A percentile compares a stretch with the other conserved stretches of the same genome.
Conservation (phyloP, 2,888 invertebrate species). For the Ormia ochracea region DNA sequence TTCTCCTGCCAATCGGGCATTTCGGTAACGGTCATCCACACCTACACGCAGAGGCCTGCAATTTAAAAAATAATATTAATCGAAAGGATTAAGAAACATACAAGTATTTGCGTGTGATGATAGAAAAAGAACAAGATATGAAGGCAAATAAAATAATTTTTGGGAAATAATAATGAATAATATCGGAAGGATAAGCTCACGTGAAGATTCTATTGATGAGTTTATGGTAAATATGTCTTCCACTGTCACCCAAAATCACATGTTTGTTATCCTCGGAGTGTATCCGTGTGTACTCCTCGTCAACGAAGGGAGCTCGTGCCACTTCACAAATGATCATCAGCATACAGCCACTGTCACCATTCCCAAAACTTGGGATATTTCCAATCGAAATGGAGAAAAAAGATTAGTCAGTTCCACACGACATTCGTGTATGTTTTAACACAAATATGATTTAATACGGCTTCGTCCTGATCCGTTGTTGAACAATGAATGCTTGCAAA, state of each 20-base stretch:
- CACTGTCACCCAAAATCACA: constrained; percentile 28
- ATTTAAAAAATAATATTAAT: not conserved
- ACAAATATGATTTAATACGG: too few species aligned
- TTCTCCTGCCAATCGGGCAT: constrained; percentile 68
- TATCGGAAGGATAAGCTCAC: constrained; percentile 64
- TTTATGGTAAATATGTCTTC: constrained; percentile 65
- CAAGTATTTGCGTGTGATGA: not conserved
- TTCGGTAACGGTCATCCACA: constrained; percentile 68
- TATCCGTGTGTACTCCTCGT: constrained; percentile 33
- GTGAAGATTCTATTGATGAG: constrained; percentile 70
- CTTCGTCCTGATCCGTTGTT: too few species aligned
- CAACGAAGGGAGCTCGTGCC: constrained; percentile 71
- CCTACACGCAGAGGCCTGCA: constrained; percentile 68
- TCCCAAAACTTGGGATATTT: constrained; percentile 59
- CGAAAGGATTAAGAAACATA: not conserved
- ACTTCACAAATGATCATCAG: constrained; percentile 77
- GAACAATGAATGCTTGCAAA: too few species aligned
- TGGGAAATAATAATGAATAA: not conserved
- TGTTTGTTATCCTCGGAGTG: not conserved
- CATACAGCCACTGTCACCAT: constrained; percentile 75
- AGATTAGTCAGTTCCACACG: not conserved
- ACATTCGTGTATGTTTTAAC: too few species aligned
- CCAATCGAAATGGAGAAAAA: not conserved
- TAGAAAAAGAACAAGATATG: not conserved
- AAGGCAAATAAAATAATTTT: not conserved